Conservation (phyloP, 1,140 invertebrate species). For the Brachionus calyciflorus region DNA sequence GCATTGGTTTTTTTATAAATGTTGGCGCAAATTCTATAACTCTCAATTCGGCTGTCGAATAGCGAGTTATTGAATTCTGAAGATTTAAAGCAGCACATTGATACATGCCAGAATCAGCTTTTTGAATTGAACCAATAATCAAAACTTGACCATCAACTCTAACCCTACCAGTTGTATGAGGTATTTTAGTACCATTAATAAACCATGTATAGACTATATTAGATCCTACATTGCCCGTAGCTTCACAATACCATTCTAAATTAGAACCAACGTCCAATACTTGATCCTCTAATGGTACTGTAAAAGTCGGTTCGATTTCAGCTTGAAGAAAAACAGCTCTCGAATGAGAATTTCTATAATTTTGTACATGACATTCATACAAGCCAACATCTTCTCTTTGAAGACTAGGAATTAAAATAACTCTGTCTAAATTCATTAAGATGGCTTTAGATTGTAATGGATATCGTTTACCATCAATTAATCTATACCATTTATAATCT, state of each 20-base stretch:
- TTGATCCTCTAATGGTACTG: slow-evolving; percentile 43
- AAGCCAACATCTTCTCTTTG: slow-evolving; percentile 77
- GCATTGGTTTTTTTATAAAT: slow-evolving; percentile 83
- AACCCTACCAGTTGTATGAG: not conserved
- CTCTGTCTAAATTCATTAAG: slow-evolving; percentile 39
- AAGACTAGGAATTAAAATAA: slow-evolving; percentile 25
- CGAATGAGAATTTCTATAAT: slow-evolving; percentile 61
- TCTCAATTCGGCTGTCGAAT: slow-evolving; percentile 81
- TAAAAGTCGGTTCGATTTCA: slow-evolving; percentile 35
- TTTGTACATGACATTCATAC: slow-evolving; percentile 84
- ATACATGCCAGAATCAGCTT: slow-evolving; percentile 86
- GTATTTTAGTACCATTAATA: slow-evolving; percentile 44
- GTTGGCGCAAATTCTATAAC: slow-evolving; percentile 75
- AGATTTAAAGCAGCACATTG: slow-evolving; percentile 87
- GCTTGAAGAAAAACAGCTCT: slow-evolving; percentile 20
- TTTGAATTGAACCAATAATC: slow-evolving; percentile 66
- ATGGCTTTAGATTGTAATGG: slow-evolving; percentile 41
- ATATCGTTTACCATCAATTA: slow-evolving; percentile 56
- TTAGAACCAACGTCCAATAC: slow-evolving; percentile 24
- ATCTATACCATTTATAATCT: slow-evolving; percentile 36
- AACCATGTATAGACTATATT: slow-evolving; percentile 38
- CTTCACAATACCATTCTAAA: slow-evolving; percentile 47
- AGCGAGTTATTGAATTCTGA: slow-evolving; percentile 69
- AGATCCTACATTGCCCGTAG: slow-evolving; percentile 7
- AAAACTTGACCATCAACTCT: slow-evolving; percentile 4